These are phyloP conservation scores for Bombylius major DNA, from an alignment of 2,888 invertebrate species.

Conservation along the genomic window DNA sequence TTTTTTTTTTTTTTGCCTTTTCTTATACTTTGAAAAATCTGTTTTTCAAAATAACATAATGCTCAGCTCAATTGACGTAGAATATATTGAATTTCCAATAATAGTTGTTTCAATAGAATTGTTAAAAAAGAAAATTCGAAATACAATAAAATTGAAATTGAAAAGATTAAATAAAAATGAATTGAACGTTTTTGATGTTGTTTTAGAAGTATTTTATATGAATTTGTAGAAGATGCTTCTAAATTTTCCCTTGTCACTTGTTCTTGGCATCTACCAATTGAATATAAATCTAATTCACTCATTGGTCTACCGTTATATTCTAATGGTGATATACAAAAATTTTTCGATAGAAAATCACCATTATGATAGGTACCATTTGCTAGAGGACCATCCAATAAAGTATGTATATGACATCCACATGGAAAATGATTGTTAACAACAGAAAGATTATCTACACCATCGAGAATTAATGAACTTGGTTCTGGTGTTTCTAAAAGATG, in stretches of 20 bases:
- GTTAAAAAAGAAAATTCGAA: conserved; percentile 4
- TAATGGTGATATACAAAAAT: conserved; percentile 75
- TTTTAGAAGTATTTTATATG: background rate
- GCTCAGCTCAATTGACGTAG: background rate
- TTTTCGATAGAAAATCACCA: conserved; percentile 55
- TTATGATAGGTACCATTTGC: conserved; percentile 50
- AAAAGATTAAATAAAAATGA: background rate
- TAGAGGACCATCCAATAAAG: conserved; percentile 61
- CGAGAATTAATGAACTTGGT: conserved; percentile 51
- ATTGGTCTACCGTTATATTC: conserved; percentile 69
- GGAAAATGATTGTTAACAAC: conserved; percentile 72
- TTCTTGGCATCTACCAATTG: conserved; percentile 55
- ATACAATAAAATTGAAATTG: conserved; percentile 3
- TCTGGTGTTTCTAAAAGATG: conserved; percentile 68
- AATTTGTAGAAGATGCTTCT: conserved; percentile 37
- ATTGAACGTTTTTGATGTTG: background rate
- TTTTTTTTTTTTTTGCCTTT: too few species aligned
- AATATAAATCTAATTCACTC: conserved; percentile 51
- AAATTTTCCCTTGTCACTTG: conserved; percentile 53
- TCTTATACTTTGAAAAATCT: too few species aligned
- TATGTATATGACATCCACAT: conserved; percentile 73
- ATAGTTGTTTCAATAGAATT: background rate
- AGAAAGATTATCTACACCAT: conserved; percentile 57
- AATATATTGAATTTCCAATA: background rate
- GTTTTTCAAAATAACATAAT: too few species aligned